Evolutionary conservation across 2,113 vertebrate genomes (phyloP), one percentile per base, ranked within the genome.

Genomic region (Vanacampus margaritifer): DNA sequence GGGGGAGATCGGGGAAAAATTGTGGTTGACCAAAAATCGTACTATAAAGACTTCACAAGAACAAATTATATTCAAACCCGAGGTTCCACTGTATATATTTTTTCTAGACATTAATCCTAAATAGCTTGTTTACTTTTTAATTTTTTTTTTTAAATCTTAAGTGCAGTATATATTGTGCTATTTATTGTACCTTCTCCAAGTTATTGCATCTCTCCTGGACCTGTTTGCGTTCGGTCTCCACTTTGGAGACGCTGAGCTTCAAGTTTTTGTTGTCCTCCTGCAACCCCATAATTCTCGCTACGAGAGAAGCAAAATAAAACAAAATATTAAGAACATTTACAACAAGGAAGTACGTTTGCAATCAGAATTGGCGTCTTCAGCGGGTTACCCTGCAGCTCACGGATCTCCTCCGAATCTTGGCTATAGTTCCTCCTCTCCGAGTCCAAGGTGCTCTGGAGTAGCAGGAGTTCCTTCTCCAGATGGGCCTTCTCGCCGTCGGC

Each of bases 321-420:
- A 16, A 32, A 14, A 13, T 26, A 54, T 13, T 14, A 32, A 50
- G 21, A 32, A 32, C 28, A 32, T 32, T 41, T 39, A 24, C 37
- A 1, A 0, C 7, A 9, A 39, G 14, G 54, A 24, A 16, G 35
- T 14, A 26, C 1, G 6, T 62, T 17, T 1, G 23, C 5, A 6
- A n/a, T 41, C 12, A 16, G 21, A 43, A 24, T 43, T 17, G 12
- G 23, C 14, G 13, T 5, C n/a, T 24, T 26, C 50, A 14, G n/a
- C 32, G 24, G 3, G 17, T 79, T 92, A 99, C 97, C 97, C 90
- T 98, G 95, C 67, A 97, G 92, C 57, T 99, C 95, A 66, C 91
- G 93, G 89, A 98, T 98, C 91, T 98, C 95, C 90, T 99, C 97
- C 7, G 97, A 98, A 79, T 94, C 96, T 75, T 95, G 94, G 83